Base-by-base conservation (phyloP, 1,140 invertebrate species). In the Hyposmocoma kahamanoa region DNA sequence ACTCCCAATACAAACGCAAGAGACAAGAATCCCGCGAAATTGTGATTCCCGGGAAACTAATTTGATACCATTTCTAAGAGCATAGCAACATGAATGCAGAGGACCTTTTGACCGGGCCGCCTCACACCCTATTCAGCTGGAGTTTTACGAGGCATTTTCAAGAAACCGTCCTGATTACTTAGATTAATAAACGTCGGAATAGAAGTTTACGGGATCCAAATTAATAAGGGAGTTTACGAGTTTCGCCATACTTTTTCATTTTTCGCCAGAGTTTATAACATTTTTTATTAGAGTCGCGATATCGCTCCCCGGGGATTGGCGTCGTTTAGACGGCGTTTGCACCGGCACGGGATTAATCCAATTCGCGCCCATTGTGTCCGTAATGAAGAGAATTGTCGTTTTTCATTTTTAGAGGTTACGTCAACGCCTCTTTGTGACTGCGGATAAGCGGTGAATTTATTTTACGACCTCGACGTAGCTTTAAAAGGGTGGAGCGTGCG, bases 151-250 rank as follows among this genome's bases (percentile, higher is more conserved):
- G 19, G 19, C 22, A n/a, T 41, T 41, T 41, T 41, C 18, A 41
- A 15, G 38, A 9, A 11, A 41, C 38, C 38, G 38, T 20, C 18
- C 19, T 41, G 38, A 41, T 41, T 41, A 41, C 38, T 11, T 20
- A 41, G 38, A 41, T 41, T 41, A 41, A 41, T 41, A 41, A 41
- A 41, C 13, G 38, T 21, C 17, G 2, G 18, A 22, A 20, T 1
- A 41, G 19, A 39, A 20, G 8, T 41, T 21, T 21, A 3, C 1
- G 6, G 2, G 9, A 1, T 21, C 9, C 22, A 41, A 41, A 20
- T 41, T 21, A 41, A 41, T 41, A 41, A 41, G 38, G 19, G 38
- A 21, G 38, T 41, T 41, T 41, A 20, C 38, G 38, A 6, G 5
- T 41, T 21, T 21, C 1, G 38, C 1, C 8, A 13, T 38, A 19